These are phyloP conservation scores for Microplitis mediator DNA, from an alignment of 1,140 invertebrate species.

Conservation along the genomic window DNA sequence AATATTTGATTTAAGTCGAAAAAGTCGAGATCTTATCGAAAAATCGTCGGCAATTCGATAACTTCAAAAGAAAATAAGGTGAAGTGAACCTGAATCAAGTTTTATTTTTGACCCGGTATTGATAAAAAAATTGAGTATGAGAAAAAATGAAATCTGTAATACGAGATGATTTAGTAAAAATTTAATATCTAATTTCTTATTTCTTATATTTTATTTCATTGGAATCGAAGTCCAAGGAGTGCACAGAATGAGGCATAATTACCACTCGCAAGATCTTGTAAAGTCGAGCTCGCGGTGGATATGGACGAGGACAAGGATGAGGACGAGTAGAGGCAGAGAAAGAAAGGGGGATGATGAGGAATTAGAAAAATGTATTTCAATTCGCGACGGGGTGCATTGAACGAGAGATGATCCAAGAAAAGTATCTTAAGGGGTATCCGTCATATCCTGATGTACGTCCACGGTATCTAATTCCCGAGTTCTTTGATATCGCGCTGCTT, in stretches of 20 bases:
- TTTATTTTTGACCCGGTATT: too few relatives aligned
- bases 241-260: conserved; percentile 28
- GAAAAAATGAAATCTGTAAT: too few relatives aligned
- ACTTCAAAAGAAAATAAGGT: too few relatives aligned
- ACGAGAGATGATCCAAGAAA: conserved; percentile 43
- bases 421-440: conserved; percentile 40
- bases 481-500: conserved; percentile 41
- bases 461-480: conserved; percentile 42
- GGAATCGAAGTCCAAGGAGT: not conserved
- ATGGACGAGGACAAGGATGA: too few relatives aligned
- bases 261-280: conserved; percentile 9
- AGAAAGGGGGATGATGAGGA: not conserved
- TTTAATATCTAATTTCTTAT: too few relatives aligned
- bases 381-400: conserved; percentile 37
- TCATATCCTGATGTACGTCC: conserved; percentile 16
- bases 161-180: too few relatives aligned
- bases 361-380: conserved; percentile 39
- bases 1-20: too few relatives aligned
- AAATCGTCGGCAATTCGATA: too few relatives aligned
- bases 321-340: not conserved
- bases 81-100: too few relatives aligned
- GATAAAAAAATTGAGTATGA: too few relatives aligned
- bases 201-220: not conserved
- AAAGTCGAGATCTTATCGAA: too few relatives aligned
- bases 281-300: too few relatives aligned